Conservation (phyloP, 2,797 vertebrate species). For the Chaenodraco wilsoni region DNA sequence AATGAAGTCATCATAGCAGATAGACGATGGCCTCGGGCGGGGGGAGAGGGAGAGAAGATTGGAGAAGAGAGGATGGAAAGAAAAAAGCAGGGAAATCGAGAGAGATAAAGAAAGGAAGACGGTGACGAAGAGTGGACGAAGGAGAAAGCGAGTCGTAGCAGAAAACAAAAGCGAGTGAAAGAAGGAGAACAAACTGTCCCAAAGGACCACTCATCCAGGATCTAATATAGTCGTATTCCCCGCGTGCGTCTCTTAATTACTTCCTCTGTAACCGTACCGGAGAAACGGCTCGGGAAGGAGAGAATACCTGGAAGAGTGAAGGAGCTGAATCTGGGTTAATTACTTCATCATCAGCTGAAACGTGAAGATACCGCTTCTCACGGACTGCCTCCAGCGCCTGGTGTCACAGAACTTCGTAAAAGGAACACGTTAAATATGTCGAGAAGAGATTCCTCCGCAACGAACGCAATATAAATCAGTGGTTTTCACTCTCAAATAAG, state of each 20-base stretch:
- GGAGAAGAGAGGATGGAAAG: conserved; percentile 8
- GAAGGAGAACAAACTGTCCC: conserved; percentile 75
- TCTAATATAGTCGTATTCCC: conserved; percentile 79
- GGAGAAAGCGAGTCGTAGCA: conserved; percentile 1
- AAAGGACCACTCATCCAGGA: conserved; percentile 69
- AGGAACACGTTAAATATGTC: neutral
- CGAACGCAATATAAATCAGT: neutral
- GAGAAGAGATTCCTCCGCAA: too few species aligned
- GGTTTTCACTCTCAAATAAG: neutral
- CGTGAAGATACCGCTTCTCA: conserved; percentile 18
- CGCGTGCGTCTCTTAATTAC: conserved; percentile 80
- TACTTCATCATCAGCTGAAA: conserved; percentile 53
- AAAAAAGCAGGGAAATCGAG: conserved; percentile 33
- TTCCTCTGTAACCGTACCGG: conserved; percentile 61
- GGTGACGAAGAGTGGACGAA: neutral
- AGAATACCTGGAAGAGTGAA: conserved; percentile 67
- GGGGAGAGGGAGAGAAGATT: conserved; percentile 30
- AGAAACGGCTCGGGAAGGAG: conserved; percentile 31
- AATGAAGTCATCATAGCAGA: conserved; percentile 76
- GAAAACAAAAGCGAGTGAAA: conserved; percentile 56
- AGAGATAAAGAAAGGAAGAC: conserved; percentile 30
- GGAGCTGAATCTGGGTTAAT: conserved; percentile 73
- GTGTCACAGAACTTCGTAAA: conserved; percentile 6
- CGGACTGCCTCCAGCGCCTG: conserved; percentile 30
- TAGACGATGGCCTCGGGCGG: conserved; percentile 62